Evolutionary conservation across 1,140 invertebrate genomes (phyloP).

Genomic region (Chlorops oryzae): DNA sequence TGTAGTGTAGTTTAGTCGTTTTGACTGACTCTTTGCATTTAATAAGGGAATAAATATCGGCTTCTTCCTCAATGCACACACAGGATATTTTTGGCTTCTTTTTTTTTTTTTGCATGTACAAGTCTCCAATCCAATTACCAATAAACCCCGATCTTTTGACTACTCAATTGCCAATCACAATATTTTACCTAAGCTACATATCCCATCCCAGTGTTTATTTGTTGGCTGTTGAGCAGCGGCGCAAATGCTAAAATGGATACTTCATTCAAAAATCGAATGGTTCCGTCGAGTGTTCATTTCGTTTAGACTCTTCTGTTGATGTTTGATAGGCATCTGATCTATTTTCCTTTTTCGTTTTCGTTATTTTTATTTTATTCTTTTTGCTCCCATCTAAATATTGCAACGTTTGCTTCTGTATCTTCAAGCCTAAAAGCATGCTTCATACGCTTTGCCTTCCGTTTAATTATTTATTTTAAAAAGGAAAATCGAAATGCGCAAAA

Average conservation of each 20-base stretch:
- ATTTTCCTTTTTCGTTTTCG: not conserved
- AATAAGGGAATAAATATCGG: too few relatives aligned
- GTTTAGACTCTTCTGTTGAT: slow-evolving; percentile 10
- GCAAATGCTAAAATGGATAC: not conserved
- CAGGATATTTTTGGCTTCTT: too few relatives aligned
- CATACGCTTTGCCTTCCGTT: slow-evolving; percentile 45
- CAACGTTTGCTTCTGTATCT: not conserved
- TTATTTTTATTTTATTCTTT: not conserved
- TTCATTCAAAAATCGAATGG: not conserved
- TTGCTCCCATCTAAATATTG: slow-evolving; percentile 3
- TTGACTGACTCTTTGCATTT: too few relatives aligned
- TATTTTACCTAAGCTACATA: too few relatives aligned
- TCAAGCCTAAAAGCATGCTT: slow-evolving; percentile 43
- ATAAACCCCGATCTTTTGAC: too few relatives aligned
- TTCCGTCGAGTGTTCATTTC: not conserved
- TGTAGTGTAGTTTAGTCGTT: too few relatives aligned
- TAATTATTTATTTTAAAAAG: slow-evolving; percentile 44
- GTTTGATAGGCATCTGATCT: slow-evolving; percentile 1
- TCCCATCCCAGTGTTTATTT: too few relatives aligned
- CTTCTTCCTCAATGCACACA: too few relatives aligned
- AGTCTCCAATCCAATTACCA: too few relatives aligned
- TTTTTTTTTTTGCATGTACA: too few relatives aligned
- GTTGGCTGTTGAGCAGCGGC: too few relatives aligned
- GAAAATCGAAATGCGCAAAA: slow-evolving; percentile 9
- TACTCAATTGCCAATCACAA: too few relatives aligned